Conservation (phyloP, 2,888 invertebrate species). For the Calameuta filiformis region DNA sequence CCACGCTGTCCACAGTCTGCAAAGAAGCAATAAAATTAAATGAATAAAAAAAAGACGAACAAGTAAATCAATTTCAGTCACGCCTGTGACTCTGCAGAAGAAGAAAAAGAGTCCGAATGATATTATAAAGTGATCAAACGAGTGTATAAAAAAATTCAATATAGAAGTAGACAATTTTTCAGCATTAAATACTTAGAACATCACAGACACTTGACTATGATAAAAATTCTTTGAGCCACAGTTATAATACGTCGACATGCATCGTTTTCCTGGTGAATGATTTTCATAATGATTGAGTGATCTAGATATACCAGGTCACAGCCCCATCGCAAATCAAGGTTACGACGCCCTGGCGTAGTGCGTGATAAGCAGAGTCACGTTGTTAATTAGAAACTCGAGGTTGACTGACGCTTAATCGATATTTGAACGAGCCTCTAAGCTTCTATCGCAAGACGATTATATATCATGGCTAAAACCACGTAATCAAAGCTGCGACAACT, state of each 20-base stretch:
- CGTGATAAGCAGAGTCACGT: not conserved
- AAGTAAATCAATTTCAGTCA: conserved; percentile 15
- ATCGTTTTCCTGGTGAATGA: not conserved
- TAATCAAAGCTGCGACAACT: not conserved
- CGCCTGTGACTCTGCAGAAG: not conserved
- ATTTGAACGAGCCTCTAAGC: not conserved
- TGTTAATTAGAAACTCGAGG: not conserved
- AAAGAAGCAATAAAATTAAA: conserved; percentile 31
- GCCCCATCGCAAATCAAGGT: not conserved
- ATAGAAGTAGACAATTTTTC: not conserved
- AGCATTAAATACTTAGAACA: not conserved
- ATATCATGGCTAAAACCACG: not conserved
- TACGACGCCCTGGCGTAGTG: not conserved
- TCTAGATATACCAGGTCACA: not conserved
- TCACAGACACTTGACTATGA: not conserved
- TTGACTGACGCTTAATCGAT: not conserved
- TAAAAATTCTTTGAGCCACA: not conserved
- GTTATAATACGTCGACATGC: not conserved
- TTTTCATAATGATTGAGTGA: not conserved
- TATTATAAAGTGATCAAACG: not conserved
- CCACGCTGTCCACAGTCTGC: conserved; percentile 68
- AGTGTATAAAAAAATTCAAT: not conserved
- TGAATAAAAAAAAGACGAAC: not conserved
- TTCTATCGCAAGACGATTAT: not conserved
- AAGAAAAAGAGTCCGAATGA: not conserved